phyloP scores from a whole-genome alignment of 2,888 invertebrate species.

The Papilio demoleus region DNA sequence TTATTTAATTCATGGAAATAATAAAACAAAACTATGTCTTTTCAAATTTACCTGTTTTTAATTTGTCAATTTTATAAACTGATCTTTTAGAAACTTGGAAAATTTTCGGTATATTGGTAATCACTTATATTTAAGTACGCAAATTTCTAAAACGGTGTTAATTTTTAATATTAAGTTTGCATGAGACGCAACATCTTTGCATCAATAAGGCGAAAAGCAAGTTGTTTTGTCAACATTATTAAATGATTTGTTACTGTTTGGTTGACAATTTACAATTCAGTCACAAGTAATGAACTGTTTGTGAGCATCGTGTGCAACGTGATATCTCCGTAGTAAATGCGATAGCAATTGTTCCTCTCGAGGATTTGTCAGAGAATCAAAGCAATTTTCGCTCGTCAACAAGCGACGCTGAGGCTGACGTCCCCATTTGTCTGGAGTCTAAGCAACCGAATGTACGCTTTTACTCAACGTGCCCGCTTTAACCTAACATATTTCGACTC shows the following conservation, averaged over 20 bases:
- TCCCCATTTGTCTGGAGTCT: slow-evolving; percentile 65
- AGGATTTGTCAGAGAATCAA: slow-evolving; percentile 65
- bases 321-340: slow-evolving; percentile 32
- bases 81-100: too few relatives aligned
- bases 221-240: too few relatives aligned
- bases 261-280: background rate
- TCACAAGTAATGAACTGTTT: slow-evolving; percentile 5
- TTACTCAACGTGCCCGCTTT: slow-evolving; percentile 25
- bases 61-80: too few relatives aligned
- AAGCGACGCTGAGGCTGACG: slow-evolving; percentile 61
- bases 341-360: slow-evolving; percentile 52
- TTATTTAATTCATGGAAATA: too few relatives aligned
- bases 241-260: background rate
- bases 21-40: too few relatives aligned
- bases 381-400: slow-evolving; percentile 68
- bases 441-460: slow-evolving; percentile 47
- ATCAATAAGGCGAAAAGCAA: too few relatives aligned
- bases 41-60: too few relatives aligned
- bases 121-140: too few relatives aligned
- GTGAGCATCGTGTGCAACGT: slow-evolving; percentile 20
- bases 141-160: too few relatives aligned
- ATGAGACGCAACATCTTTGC: too few relatives aligned
- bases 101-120: too few relatives aligned
- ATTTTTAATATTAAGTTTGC: too few relatives aligned
- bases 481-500: slow-evolving; percentile 16